phyloP scores from a whole-genome alignment of 2,797 vertebrate species.

The Alauda arvensis region DNA sequence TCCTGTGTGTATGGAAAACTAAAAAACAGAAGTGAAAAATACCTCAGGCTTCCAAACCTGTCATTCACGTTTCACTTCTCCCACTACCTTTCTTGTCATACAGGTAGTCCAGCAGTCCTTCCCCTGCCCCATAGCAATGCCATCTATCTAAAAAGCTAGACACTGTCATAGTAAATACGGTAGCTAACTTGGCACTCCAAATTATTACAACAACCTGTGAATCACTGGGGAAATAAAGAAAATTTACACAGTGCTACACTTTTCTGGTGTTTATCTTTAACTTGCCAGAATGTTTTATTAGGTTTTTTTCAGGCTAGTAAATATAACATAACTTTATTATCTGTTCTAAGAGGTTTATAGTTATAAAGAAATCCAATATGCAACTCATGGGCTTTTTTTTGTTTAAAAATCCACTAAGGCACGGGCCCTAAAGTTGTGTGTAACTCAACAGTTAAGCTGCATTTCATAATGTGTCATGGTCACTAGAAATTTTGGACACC shows the following conservation, averaged over 20 bases:
- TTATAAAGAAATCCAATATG: neutral
- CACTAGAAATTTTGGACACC: neutral
- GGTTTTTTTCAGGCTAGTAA: conserved; percentile 2
- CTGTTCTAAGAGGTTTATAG: neutral
- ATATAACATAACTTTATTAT: neutral
- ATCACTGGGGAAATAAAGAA: neutral
- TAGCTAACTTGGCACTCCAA: neutral
- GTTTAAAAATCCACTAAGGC: neutral
- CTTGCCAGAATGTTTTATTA: conserved; percentile 5
- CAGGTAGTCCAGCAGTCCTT: neutral
- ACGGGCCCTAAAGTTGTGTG: neutral
- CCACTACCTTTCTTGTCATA: neutral
- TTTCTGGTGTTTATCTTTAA: neutral
- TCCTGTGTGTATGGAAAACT: conserved; percentile 36
- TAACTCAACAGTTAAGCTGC: neutral
- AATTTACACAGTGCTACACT: neutral
- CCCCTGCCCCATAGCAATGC: neutral
- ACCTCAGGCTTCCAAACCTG: conserved; percentile 42
- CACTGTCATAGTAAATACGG: neutral
- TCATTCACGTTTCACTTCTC: conserved; percentile 3
- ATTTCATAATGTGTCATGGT: neutral
- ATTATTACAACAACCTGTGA: neutral
- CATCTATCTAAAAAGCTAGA: neutral
- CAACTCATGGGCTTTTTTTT: neutral
- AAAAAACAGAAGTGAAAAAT: conserved; percentile 60